phyloP scores from a whole-genome alignment of 1,140 invertebrate species.

The Rhyacophila brunnea region DNA sequence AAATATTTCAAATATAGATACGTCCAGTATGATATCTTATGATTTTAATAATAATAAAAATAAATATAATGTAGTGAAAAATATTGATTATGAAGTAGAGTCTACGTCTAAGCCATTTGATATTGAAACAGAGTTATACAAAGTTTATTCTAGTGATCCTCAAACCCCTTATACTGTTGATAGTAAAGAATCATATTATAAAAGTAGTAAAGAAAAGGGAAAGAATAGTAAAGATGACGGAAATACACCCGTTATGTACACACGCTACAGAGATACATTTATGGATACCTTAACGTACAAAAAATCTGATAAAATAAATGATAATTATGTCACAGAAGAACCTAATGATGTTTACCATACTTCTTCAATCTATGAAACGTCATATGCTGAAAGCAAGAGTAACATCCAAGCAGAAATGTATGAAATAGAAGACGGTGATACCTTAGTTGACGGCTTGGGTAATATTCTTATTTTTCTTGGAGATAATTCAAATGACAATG shows the following conservation, averaged over 20 bases:
- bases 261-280: background rate
- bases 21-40: conserved; percentile 32
- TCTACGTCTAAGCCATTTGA: conserved; percentile 5
- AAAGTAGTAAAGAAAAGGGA: background rate
- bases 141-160: conserved; percentile 6
- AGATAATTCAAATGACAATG: background rate
- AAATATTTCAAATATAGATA: conserved; percentile 17
- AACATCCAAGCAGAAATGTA: background rate
- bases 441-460: background rate
- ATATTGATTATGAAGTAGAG: conserved; percentile 6
- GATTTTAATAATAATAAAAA: conserved; percentile 26
- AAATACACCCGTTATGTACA: conserved; percentile 1
- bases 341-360: no score
- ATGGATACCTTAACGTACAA: background rate
- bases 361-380: no score
- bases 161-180: background rate
- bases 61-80: conserved; percentile 11
- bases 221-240: conserved; percentile 7
- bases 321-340: background rate
- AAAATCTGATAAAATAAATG: background rate
- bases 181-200: background rate
- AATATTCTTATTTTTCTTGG: background rate
- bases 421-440: background rate
- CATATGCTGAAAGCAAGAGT: no score
- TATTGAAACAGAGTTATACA: conserved; percentile 6